phyloP scores from a whole-genome alignment of 2,888 invertebrate species.

The Napeogenes inachia region DNA sequence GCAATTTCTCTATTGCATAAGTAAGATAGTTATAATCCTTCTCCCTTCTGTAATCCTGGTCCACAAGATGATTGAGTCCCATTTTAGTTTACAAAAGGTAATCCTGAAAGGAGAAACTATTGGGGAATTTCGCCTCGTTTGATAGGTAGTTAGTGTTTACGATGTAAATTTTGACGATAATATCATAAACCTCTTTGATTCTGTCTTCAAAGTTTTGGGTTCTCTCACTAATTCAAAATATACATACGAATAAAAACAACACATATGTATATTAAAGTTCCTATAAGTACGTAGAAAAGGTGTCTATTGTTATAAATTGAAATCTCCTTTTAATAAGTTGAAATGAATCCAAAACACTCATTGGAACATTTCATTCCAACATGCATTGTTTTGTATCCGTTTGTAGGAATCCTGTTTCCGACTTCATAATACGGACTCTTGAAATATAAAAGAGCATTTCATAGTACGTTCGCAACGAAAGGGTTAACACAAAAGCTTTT shows the following conservation, averaged over 20 bases:
- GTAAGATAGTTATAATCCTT: conserved; percentile 50
- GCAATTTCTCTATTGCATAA: conserved; percentile 48
- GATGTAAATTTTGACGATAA: conserved; percentile 73
- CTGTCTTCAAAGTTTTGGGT: conserved; percentile 53
- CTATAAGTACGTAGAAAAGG: too few species aligned
- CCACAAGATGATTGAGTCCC: conserved; percentile 74
- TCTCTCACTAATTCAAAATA: neutral
- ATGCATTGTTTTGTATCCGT: conserved; percentile 64
- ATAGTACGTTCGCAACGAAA: conserved; percentile 51
- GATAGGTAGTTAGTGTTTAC: conserved; percentile 68
- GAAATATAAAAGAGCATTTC: conserved; percentile 69
- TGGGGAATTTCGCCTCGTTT: conserved; percentile 62
- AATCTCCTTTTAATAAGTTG: neutral
- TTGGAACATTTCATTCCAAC: conserved; percentile 38
- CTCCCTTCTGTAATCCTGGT: conserved; percentile 67
- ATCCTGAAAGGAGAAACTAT: conserved; percentile 72
- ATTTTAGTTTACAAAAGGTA: conserved; percentile 77
- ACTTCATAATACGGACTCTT: conserved; percentile 56
- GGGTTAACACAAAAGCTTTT: conserved; percentile 70
- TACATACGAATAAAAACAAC: neutral
- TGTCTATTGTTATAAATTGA: too few species aligned
- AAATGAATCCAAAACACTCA: conserved; percentile 38
- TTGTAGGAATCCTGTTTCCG: conserved; percentile 56
- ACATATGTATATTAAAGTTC: too few species aligned
- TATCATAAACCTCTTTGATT: conserved; percentile 76